Evolutionary conservation across 64 coral and sea anemone species (phyloP).

Genomic region (Montipora sp.): DNA sequence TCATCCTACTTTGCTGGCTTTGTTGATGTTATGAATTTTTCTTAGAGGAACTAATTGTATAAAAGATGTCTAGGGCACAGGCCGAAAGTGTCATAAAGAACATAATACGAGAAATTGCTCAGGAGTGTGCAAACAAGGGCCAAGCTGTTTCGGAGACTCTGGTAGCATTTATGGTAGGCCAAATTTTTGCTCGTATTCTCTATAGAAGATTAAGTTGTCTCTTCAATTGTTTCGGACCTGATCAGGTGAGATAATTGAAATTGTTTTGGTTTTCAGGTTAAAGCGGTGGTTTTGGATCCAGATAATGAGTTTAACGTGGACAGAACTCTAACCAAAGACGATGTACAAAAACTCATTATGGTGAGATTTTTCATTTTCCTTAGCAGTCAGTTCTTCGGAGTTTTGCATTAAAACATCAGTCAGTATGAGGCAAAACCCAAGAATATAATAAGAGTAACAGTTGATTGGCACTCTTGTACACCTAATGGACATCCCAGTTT

Average conservation of each 20-base stretch:
- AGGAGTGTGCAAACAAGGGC: slow-evolving; percentile 96
- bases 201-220: background rate
- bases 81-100: slow-evolving; percentile 99
- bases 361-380: slow-evolving; percentile 36
- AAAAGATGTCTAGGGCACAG: slow-evolving; percentile 93
- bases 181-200: background rate
- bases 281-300: slow-evolving; percentile 97
- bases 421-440: no score
- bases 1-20: background rate
- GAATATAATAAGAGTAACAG: no score
- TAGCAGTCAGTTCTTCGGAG: background rate
- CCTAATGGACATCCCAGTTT: no score
- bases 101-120: slow-evolving; percentile 98
- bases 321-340: slow-evolving; percentile 98
- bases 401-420: background rate
- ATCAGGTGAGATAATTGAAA: background rate
- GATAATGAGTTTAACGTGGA: slow-evolving; percentile 98
- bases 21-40: slow-evolving; percentile 1
- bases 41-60: background rate
- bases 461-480: no score
- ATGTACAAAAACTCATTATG: slow-evolving; percentile 99
- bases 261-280: slow-evolving; percentile 66
- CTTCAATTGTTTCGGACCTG: background rate
- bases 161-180: slow-evolving; percentile 96
- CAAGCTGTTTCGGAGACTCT: slow-evolving; percentile 97